These are phyloP conservation scores for human (Homo sapiens) DNA, from an alignment of 2,113 vertebrate genomes.

Conservation along the genomic window DNA sequence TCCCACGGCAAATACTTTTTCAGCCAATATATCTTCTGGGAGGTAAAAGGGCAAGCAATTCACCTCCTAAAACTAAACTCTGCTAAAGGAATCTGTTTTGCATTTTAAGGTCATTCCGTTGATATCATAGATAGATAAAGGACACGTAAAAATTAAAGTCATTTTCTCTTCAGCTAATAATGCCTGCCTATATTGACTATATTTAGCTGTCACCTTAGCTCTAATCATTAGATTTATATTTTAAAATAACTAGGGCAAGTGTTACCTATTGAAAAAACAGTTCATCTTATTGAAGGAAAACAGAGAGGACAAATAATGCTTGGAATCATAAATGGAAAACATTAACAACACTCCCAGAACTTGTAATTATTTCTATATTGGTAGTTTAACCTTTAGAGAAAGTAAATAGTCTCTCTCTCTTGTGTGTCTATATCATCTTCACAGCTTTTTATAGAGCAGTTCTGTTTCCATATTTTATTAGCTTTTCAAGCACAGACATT, in stretches of 20 bases:
- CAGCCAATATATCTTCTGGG: background rate
- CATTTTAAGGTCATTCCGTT: background rate
- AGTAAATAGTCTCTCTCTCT: background rate
- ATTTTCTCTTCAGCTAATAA: background rate
- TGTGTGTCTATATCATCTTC: slow-evolving; percentile 10
- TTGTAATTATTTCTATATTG: background rate
- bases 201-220: background rate
- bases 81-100: background rate
- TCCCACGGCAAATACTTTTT: background rate
- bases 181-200: background rate
- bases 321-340: slow-evolving; percentile 10
- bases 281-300: slow-evolving; percentile 6
- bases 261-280: background rate
- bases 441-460: background rate
- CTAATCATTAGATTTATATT: slow-evolving; percentile 12
- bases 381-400: slow-evolving; percentile 29
- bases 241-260: background rate
- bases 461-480: slow-evolving; percentile 16
- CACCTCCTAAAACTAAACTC: background rate
- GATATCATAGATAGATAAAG: background rate
- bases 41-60: background rate
- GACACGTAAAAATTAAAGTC: background rate
- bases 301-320: background rate
- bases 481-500: background rate
- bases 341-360: background rate